Evolutionary conservation across 2,888 invertebrate genomes (phyloP).

Genomic region (Thysanoteuthis rhombus): DNA sequence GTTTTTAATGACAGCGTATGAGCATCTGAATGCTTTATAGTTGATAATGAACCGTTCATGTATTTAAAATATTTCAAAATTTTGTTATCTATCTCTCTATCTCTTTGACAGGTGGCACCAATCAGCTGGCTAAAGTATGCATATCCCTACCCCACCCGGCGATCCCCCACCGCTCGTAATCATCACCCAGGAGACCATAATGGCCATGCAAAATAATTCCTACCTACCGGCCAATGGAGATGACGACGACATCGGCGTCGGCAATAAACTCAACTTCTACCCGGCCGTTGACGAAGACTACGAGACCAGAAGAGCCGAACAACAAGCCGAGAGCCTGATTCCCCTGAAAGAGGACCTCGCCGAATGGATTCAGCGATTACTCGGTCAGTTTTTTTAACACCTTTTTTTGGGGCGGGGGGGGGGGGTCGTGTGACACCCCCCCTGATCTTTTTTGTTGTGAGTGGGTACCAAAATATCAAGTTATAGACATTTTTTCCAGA

Average conservation of each 20-base stretch:
- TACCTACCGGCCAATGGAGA: slow-evolving; percentile 13
- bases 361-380: slow-evolving; percentile 79
- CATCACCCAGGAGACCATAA: not conserved
- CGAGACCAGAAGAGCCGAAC: slow-evolving; percentile 50
- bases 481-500: no score
- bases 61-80: no score
- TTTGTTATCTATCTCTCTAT: not conserved
- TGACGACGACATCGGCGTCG: slow-evolving; percentile 27
- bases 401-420: no score
- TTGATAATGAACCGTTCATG: no score
- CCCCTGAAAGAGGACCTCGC: slow-evolving; percentile 87
- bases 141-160: not conserved
- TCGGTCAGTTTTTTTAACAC: not conserved
- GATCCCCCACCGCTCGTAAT: not conserved
- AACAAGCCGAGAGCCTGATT: slow-evolving; percentile 82
- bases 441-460: no score
- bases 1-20: no score
- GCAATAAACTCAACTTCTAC: slow-evolving; percentile 26
- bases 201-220: not conserved
- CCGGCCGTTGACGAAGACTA: slow-evolving; percentile 30
- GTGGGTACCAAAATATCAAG: no score
- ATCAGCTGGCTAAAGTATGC: slow-evolving; percentile 29
- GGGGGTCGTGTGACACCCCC: no score
- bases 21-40: no score
- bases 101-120: not conserved